Conservation (phyloP, 2,113 vertebrate genomes). For the Laticauda laticaudata region DNA sequence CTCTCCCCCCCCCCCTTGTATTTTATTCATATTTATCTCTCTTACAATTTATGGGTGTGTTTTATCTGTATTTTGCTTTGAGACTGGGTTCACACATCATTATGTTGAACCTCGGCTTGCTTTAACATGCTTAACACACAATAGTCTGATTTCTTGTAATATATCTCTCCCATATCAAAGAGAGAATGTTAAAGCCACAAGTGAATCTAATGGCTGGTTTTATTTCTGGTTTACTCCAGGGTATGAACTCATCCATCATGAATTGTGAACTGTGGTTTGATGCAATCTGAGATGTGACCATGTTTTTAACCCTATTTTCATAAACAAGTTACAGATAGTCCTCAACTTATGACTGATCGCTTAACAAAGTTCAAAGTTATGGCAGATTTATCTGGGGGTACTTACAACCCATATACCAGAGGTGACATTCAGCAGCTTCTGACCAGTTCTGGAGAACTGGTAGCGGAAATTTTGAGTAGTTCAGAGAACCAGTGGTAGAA, state of each 20-base stretch:
- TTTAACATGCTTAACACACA: background rate
- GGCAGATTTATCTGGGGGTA: background rate
- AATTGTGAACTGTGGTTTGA: background rate
- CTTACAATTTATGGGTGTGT: background rate
- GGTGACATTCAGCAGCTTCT: no score
- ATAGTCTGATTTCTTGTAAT: background rate
- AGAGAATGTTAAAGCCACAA: background rate
- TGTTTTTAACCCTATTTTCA: background rate
- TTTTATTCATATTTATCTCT: background rate
- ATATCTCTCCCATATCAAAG: background rate
- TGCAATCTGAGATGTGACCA: background rate
- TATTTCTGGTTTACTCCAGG: background rate
- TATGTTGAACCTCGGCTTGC: background rate
- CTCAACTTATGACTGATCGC: background rate
- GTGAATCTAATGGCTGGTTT: background rate
- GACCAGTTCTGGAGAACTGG: no score
- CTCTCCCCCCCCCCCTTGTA: accelerated
- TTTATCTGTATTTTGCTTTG: background rate
- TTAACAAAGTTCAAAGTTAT: background rate
- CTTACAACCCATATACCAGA: background rate
- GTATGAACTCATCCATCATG: background rate
- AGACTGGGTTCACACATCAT: background rate
- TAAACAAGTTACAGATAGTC: background rate
- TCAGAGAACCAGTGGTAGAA: no score
- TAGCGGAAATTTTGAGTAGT: no score